phyloP scores from a whole-genome alignment of 2,888 invertebrate species.

The Phanerotoma sp. region DNA sequence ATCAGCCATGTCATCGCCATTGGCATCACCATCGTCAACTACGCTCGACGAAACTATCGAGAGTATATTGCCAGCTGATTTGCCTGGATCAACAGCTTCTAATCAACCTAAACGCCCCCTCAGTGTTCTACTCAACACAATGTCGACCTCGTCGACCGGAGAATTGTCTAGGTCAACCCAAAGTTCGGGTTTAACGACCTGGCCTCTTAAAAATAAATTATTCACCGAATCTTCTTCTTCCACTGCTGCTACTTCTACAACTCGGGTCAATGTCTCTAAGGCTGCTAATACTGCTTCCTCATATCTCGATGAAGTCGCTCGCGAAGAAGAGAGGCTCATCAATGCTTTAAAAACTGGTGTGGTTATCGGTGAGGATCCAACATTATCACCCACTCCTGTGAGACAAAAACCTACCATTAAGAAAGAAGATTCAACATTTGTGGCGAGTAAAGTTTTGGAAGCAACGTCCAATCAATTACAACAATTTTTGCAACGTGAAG shows the following conservation, averaged over 20 bases:
- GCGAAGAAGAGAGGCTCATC: constrained; percentile 77
- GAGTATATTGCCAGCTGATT: constrained; percentile 65
- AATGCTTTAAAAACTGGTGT: constrained; percentile 77
- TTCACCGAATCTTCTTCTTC: constrained; percentile 57
- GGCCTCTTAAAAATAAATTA: constrained; percentile 66
- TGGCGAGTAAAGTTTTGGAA: constrained; percentile 18
- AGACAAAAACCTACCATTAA: constrained; percentile 51
- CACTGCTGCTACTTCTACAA: constrained; percentile 38
- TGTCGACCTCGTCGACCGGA: constrained; percentile 17
- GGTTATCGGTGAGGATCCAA: constrained; percentile 62
- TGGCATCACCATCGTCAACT: constrained; percentile 41
- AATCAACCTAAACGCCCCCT: constrained; percentile 58
- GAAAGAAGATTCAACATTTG: constrained; percentile 49
- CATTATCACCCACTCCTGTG: constrained; percentile 10
- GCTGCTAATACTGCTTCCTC: constrained; percentile 38
- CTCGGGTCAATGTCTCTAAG: constrained; percentile 30
- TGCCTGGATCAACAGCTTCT: constrained; percentile 59
- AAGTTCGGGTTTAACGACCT: constrained; percentile 59
- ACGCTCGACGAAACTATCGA: constrained; percentile 65
- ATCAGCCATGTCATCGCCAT: constrained; percentile 39
- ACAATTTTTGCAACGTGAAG: constrained; percentile 56
- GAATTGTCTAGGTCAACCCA: constrained; percentile 16
- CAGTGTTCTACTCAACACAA: constrained; percentile 50
- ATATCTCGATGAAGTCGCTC: constrained; percentile 71
- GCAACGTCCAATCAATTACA: constrained; percentile 62